Conservation (phyloP, 2,888 invertebrate species). For the Pterobdella sp. region DNA sequence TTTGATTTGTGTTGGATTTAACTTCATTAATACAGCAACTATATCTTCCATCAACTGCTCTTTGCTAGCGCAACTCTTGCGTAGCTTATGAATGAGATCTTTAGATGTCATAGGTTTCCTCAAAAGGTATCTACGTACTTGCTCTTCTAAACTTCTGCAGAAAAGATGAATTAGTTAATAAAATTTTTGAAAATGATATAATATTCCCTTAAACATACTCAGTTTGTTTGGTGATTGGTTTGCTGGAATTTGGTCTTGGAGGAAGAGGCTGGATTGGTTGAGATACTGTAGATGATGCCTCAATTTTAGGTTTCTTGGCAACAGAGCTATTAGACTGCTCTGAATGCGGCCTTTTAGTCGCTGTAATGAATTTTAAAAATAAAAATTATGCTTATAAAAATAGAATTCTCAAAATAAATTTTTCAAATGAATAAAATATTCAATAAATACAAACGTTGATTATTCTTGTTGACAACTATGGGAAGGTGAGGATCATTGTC, state of each 20-base stretch:
- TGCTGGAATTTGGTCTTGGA: too few relatives aligned
- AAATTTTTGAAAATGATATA: not conserved
- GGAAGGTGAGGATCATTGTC: constrained; percentile 8
- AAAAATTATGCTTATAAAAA: not conserved
- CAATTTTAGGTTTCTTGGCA: too few relatives aligned
- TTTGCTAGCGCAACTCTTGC: constrained; percentile 82
- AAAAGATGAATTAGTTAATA: not conserved
- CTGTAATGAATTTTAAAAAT: too few relatives aligned
- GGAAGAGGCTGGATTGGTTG: too few relatives aligned
- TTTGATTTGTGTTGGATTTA: constrained; percentile 83
- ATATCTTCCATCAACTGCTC: constrained; percentile 85
- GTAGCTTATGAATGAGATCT: constrained; percentile 86
- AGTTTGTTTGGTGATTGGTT: too few relatives aligned
- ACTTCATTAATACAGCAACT: constrained; percentile 85
- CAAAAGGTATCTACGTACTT: constrained; percentile 83
- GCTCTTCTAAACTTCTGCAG: constrained; percentile 73
- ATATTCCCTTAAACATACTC: too few relatives aligned
- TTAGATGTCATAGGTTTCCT: constrained; percentile 97
- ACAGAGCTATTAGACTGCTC: too few relatives aligned
- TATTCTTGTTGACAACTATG: not conserved
- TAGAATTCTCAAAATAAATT: not conserved
- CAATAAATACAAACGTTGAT: not conserved
- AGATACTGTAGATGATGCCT: too few relatives aligned
- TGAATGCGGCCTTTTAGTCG: too few relatives aligned
- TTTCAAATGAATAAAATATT: not conserved